A percentile compares a stretch with the other conserved stretches of the same genome.
These are phyloP conservation scores for Callocephalon fimbriatum DNA, from an alignment of 2,113 vertebrate genomes.

Conservation along the genomic window DNA sequence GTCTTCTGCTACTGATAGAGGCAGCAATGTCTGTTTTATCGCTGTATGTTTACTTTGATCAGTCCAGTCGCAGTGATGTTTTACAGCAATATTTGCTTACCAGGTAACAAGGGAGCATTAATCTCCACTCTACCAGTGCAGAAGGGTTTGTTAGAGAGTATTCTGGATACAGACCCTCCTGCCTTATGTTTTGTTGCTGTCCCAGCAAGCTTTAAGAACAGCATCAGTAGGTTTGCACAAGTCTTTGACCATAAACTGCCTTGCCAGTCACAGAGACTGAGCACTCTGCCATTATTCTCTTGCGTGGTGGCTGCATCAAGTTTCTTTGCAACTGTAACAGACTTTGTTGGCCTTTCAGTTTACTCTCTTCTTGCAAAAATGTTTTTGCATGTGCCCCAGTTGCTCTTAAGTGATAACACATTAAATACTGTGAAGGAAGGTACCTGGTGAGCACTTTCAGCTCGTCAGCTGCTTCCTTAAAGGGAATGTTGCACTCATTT, in stretches of 20 bases:
- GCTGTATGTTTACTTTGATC: neutral
- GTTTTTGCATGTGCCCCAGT: neutral
- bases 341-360: neutral
- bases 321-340: neutral
- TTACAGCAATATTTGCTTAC: neutral
- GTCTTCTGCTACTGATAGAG: neutral
- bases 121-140: rapidly evolving
- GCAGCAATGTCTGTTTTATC: neutral
- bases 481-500: slow-evolving; percentile 31
- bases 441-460: neutral
- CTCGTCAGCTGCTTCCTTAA: neutral
- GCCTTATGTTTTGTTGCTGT: rapidly evolving
- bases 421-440: slow-evolving; percentile 16
- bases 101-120: neutral
- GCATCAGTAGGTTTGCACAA: rapidly evolving
- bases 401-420: neutral
- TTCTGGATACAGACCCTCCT: neutral
- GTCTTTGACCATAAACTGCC: neutral
- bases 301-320: rapidly evolving
- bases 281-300: neutral
- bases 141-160: neutral
- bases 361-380: neutral
- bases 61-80: neutral
- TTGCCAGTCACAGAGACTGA: neutral
- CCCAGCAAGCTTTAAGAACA: neutral